Conservation (phyloP, 2,888 invertebrate genomes). For the Gandaritis pyraliata region DNA sequence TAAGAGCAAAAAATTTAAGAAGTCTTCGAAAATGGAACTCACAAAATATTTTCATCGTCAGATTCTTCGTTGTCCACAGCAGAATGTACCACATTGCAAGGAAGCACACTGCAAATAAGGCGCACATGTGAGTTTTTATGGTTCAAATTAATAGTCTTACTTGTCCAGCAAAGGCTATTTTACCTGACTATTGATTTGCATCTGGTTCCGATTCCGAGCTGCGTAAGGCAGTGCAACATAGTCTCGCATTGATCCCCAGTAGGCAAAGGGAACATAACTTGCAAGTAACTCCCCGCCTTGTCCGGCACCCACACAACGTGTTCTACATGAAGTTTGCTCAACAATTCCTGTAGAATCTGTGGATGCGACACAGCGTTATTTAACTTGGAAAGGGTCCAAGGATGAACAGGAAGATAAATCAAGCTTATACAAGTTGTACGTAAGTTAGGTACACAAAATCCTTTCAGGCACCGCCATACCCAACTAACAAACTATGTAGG, state of each 20-base stretch:
- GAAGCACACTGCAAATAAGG: constrained; percentile 78
- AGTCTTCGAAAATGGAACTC: constrained; percentile 49
- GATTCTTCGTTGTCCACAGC: constrained; percentile 61
- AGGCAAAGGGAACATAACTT: constrained; percentile 88
- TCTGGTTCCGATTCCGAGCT: constrained; percentile 88
- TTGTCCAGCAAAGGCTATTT: not conserved
- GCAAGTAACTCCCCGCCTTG: constrained; percentile 87
- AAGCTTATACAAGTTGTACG: no score
- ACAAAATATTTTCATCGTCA: constrained; percentile 68
- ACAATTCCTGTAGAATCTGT: constrained; percentile 87
- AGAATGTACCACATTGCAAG: constrained; percentile 85
- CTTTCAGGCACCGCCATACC: not conserved
- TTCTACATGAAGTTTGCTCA: constrained; percentile 87
- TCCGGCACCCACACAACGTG: constrained; percentile 89
- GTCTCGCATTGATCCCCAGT: constrained; percentile 90
- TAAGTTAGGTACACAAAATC: constrained; percentile 6
- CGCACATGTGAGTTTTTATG: not conserved
- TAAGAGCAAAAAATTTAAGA: not conserved
- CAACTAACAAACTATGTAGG: not conserved
- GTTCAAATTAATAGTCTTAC: no score
- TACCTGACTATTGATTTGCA: constrained; percentile 89
- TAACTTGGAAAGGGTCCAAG: constrained; percentile 19
- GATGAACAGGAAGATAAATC: constrained; percentile 1
- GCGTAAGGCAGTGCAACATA: constrained; percentile 88
- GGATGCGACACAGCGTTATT: constrained; percentile 5